Evolutionary conservation across 1,140 invertebrate genomes (phyloP), one percentile per base, ranked within the genome.

Genomic region (Ectropis grisescens): DNA sequence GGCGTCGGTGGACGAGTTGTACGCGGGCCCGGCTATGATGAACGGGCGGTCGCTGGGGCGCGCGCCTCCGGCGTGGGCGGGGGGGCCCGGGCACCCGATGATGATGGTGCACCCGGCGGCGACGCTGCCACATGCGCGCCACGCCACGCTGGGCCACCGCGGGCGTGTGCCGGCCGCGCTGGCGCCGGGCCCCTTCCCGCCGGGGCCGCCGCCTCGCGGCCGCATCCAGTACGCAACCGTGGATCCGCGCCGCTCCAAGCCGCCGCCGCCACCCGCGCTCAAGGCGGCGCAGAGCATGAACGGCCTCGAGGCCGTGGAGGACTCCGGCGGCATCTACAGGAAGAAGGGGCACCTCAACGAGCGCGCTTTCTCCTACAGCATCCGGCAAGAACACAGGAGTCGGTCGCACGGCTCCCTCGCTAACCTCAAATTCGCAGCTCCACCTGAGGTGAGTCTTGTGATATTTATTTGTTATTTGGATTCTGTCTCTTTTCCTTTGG

Each of bases 291-390:
- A 90, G n/a, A 93, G 93, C n/a, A 92, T 93, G 41, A 93, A 91
- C 0, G 87, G 84, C 2, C 65, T 86, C 40, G 87, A 85, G 41
- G 88, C 87, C 8, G n/a, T n/a, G n/a, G 92, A 93, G 27, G 93
- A 92, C 8, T 87, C 90, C 4, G 94, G 92, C 19, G 93, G 91
- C 22, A 94, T 93, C 0, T 96, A 97, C 65, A 85, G 92, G 29
- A 90, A 94, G 58, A 95, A 96, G 58, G 94, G 94, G 1, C 94
- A 97, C 62, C 74, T 97, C 33, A 97, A 97, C 69, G 95, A 97
- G 68, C 82, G 94, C 29, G 95, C 95, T 10, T 97, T 97, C 65
- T 95, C 93, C 8, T 96, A 97, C 76, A 96, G 94, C 31, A 97
- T 97, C 54, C 84, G 94, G 29, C 94, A 96, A 60, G 94, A 96